Evolutionary conservation across 2,888 invertebrate genomes (phyloP).

Genomic region (Caenorhabditis japonica): DNA sequence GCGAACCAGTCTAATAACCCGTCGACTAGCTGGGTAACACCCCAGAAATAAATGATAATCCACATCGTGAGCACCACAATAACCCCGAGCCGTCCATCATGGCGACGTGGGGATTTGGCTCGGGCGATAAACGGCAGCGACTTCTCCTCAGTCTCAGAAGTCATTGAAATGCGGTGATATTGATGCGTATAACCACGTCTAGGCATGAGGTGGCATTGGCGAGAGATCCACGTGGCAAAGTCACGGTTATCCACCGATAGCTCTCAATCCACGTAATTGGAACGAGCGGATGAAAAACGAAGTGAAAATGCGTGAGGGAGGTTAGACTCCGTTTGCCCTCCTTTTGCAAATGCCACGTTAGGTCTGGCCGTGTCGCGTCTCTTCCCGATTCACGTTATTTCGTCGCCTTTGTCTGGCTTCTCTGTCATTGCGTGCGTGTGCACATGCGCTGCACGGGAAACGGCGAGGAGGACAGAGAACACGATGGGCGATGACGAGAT

Average conservation of each 20-base stretch:
- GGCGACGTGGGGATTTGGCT: conserved; percentile 50
- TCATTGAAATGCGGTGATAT: conserved; percentile 59
- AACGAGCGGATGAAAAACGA: neutral
- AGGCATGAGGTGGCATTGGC: conserved; percentile 29
- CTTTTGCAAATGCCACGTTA: conserved; percentile 28
- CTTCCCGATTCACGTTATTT: conserved; percentile 29
- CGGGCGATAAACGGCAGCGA: conserved; percentile 53
- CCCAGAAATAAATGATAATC: conserved; percentile 70
- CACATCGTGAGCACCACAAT: conserved; percentile 63
- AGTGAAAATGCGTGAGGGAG: neutral
- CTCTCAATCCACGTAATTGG: too few relatives aligned
- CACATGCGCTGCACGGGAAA: conserved; percentile 42
- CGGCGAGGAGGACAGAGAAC: conserved; percentile 11
- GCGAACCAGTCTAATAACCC: conserved; percentile 67
- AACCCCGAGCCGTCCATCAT: conserved; percentile 43
- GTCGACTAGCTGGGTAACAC: conserved; percentile 68
- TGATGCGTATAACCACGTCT: conserved; percentile 19
- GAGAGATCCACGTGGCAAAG: conserved; percentile 4
- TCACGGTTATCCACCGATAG: too few relatives aligned
- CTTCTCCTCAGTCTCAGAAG: conserved; percentile 69
- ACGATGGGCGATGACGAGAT: neutral
- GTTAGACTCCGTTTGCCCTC: conserved; percentile 1
- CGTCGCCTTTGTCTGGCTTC: neutral
- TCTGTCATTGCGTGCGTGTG: conserved; percentile 9
- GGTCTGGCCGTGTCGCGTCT: conserved; percentile 14